These are phyloP conservation scores for Montipora efflorescens DNA, from an alignment of 64 coral and sea anemone species.

Conservation along the genomic window DNA sequence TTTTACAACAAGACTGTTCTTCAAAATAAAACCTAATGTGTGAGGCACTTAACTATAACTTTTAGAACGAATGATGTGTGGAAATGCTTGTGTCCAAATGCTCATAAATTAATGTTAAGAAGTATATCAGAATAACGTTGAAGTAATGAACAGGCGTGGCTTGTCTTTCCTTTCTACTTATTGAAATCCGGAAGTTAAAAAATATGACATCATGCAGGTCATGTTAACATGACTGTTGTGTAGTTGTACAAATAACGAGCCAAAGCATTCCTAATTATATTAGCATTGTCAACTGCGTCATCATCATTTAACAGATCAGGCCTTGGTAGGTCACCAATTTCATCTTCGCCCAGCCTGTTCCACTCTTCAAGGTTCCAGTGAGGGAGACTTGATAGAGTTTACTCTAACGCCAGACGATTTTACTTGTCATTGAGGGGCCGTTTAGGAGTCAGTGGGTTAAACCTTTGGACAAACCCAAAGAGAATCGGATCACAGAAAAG, in stretches of 20 bases:
- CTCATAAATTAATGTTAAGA: no score
- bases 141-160: slow-evolving; percentile 12
- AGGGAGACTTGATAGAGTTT: no score
- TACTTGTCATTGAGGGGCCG: no score
- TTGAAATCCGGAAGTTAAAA: not conserved
- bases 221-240: slow-evolving; percentile 18
- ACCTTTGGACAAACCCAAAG: no score
- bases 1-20: not conserved
- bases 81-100: slow-evolving; percentile 2
- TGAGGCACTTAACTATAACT: slow-evolving; percentile 8
- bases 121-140: no score
- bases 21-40: slow-evolving; percentile 1
- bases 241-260: slow-evolving; percentile 23
- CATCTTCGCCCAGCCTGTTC: not conserved
- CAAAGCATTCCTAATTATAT: not conserved
- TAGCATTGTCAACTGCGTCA: not conserved
- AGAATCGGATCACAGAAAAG: no score
- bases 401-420: no score
- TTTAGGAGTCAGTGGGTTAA: no score
- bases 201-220: not conserved
- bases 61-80: slow-evolving; percentile 25
- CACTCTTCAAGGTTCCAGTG: slow-evolving; percentile 26
- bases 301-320: not conserved
- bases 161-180: not conserved
- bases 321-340: slow-evolving; percentile 46